Percentiles rank a stretch among this genome's conserved stretches.
Evolutionary conservation across 2,797 vertebrate genomes (phyloP).

Genomic region (Synanceia verrucosa): DNA sequence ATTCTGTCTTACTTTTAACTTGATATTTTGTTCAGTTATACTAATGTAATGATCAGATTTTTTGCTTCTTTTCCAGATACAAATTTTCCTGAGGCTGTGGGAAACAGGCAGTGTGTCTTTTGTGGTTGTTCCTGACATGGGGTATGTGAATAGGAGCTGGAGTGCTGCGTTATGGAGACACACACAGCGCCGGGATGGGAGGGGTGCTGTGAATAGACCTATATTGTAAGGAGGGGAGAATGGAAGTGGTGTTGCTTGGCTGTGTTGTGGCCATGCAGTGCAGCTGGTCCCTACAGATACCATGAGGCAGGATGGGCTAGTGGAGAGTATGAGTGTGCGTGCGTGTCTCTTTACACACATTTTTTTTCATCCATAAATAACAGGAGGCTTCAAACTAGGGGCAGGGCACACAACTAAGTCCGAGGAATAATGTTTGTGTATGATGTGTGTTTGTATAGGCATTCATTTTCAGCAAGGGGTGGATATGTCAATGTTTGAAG

Average conservation of each 20-base stretch:
- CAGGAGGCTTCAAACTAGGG: constrained; percentile 16
- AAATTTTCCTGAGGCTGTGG: constrained; percentile 15
- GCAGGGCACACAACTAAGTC: constrained; percentile 7
- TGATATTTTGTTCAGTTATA: background rate
- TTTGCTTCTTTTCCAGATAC: constrained; percentile 12
- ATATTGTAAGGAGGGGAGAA: constrained; percentile 57
- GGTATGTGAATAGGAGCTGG: constrained; percentile 48
- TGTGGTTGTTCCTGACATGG: constrained; percentile 28
- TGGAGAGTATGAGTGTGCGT: background rate
- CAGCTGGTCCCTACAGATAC: constrained; percentile 62
- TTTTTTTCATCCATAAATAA: constrained; percentile 21
- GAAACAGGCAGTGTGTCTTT: constrained; percentile 2
- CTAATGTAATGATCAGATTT: background rate
- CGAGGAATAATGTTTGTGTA: constrained; percentile 27
- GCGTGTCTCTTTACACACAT: background rate
- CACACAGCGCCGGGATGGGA: constrained; percentile 29
- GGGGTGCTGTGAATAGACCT: constrained; percentile 59
- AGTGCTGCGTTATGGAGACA: constrained; percentile 49
- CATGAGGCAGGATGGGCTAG: constrained; percentile 22
- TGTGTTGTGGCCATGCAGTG: constrained; percentile 44
- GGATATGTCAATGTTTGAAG: background rate
- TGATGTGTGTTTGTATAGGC: constrained; percentile 1
- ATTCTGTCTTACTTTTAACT: background rate
- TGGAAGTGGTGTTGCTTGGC: constrained; percentile 39
- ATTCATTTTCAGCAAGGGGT: background rate